Base-by-base conservation (phyloP, 2,113 vertebrate species). In the Nanorana parkeri region DNA sequence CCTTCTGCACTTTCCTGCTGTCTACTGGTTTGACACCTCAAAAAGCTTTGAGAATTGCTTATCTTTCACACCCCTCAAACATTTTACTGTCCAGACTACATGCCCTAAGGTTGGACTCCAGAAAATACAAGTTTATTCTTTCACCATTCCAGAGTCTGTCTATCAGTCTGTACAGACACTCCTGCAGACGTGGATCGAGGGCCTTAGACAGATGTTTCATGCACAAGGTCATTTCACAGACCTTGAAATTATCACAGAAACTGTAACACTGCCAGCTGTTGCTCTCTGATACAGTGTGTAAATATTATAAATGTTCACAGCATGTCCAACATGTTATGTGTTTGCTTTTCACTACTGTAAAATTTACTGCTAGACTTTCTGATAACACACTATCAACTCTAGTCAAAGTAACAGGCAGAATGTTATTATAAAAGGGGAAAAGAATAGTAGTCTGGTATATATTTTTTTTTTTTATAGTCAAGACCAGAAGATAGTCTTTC, bases 1-100 rank as follows among this genome's bases (percentile, higher is more conserved):
- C 67, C 91, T 99, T 77, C 85, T 99, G 83, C 96, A 96, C 68
- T 99, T 95, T 85, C 97, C 97, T 0, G 91, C 90, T 0, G 88
- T 89, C 0, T 99, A 99, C 73, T 92, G 94, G 87, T 98, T 98
- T 80, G 79, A 91, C 66, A 17, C 73, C 28, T 87, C 87, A 21
- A 84, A 87, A 15, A 89, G 89, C 21, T 86, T 90, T 41, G 91
- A 94, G 76, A 97, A 97, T 88, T 98, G 97, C 82, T 86, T 99
- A 87, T 91, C 93, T 0, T 87, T 97, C 89, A 93, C 88, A 0
- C 96, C 96, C 0, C 92, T 99, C 73, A 86, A 85, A 24, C 93
- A 96, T 28, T 95, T 92, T 63, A 94, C 89, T 0, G 94, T 87
- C 24, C 90, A 11, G 51, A 93, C 90, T 0, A 87, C 84, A 3